A percentile compares a stretch with the other conserved stretches of the same genome.
phyloP scores from a whole-genome alignment of 92 coral and sea anemone genomes.

The Plumapathes pennacea region DNA sequence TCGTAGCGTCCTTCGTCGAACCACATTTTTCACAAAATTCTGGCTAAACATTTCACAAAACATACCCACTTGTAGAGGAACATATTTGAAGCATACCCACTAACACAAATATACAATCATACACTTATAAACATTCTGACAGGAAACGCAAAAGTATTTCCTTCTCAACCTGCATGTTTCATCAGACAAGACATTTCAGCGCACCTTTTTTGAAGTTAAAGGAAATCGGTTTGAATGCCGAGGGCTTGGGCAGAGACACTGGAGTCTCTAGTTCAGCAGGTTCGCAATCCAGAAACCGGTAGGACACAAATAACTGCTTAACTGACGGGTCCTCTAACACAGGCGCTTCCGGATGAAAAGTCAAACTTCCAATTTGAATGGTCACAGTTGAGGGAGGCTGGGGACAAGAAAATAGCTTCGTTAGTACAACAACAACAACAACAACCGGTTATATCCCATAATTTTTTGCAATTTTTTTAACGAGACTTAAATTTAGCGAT shows the following conservation, averaged over 20 bases:
- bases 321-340: slow-evolving; percentile 64
- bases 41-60: too few species aligned
- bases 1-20: too few species aligned
- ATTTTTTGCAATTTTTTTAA: too few species aligned
- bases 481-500: too few species aligned
- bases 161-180: too few species aligned
- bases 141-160: too few species aligned
- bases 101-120: too few species aligned
- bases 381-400: slow-evolving; percentile 72
- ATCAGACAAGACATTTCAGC: too few species aligned
- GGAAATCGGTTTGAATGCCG: slow-evolving; percentile 65
- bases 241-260: slow-evolving; percentile 87
- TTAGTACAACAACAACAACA: background rate
- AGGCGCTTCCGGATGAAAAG: slow-evolving; percentile 58
- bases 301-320: slow-evolving; percentile 80
- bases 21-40: too few species aligned
- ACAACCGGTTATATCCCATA: too few species aligned
- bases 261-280: slow-evolving; percentile 97
- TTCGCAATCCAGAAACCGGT: slow-evolving; percentile 87
- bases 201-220: slow-evolving; percentile 93
- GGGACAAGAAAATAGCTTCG: background rate
- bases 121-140: too few species aligned
- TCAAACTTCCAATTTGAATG: slow-evolving; percentile 83
- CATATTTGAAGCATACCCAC: too few species aligned
- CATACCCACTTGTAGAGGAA: background rate